A percentile compares a stretch with the other conserved stretches of the same genome.
These are phyloP conservation scores for Cryptops parisi DNA, from an alignment of 2,888 invertebrate genomes.

Conservation along the genomic window DNA sequence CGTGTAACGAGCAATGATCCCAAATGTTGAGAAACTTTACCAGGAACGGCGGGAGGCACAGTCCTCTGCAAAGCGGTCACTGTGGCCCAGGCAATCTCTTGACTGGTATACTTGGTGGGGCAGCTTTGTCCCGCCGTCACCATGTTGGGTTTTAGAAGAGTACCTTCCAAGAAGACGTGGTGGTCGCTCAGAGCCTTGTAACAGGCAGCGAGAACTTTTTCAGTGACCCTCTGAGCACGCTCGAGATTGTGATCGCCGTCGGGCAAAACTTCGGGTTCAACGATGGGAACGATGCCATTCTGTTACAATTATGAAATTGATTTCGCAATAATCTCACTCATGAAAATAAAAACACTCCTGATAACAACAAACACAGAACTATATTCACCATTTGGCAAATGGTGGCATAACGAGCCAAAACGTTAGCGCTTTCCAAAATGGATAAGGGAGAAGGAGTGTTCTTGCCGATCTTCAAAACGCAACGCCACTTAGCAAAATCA, in stretches of 20 bases:
- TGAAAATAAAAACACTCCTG: background rate
- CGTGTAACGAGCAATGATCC: too few species aligned
- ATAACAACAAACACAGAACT: background rate
- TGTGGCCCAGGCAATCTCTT: conserved; percentile 84
- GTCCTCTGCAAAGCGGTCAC: conserved; percentile 83
- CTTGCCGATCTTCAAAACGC: conserved; percentile 83
- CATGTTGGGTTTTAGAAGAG: conserved; percentile 99
- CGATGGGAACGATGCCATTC: conserved; percentile 96
- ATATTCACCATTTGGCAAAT: conserved; percentile 62
- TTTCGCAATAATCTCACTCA: background rate
- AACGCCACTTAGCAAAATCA: conserved; percentile 97
- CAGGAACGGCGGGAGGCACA: conserved; percentile 90
- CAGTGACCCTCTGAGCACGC: conserved; percentile 86
- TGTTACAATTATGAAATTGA: conserved; percentile 20
- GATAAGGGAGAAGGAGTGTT: conserved; percentile 81
- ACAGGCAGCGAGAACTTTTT: conserved; percentile 81
- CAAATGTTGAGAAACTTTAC: too few species aligned
- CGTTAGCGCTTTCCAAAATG: conserved; percentile 89
- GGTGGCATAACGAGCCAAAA: conserved; percentile 90
- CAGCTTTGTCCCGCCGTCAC: conserved; percentile 80
- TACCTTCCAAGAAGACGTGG: conserved; percentile 94
- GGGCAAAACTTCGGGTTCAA: conserved; percentile 95
- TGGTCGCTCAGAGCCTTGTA: conserved; percentile 96
- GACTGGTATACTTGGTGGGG: conserved; percentile 58
- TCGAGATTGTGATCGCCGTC: conserved; percentile 95